A percentile compares a stretch with the other conserved stretches of the same genome.
phyloP scores from a whole-genome alignment of 2,797 vertebrate species.

The Amphiprion clarkii region DNA sequence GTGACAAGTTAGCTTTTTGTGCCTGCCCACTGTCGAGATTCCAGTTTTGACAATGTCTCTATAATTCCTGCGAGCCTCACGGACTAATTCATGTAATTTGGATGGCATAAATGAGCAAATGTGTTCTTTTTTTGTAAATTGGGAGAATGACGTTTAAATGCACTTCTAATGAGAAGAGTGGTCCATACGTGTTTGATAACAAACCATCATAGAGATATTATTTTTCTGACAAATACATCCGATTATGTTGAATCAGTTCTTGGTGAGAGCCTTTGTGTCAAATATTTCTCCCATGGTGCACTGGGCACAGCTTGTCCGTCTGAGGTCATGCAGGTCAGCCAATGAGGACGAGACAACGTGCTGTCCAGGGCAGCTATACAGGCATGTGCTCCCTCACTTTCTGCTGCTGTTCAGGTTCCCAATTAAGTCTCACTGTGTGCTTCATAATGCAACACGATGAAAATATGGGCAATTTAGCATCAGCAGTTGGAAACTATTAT shows the following conservation, averaged over 20 bases:
- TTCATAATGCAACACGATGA: conserved; percentile 38
- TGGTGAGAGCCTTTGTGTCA: conserved; percentile 49
- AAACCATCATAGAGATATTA: conserved; percentile 16
- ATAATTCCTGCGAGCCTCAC: conserved; percentile 49
- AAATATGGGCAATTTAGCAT: conserved; percentile 45
- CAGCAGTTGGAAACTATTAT: conserved; percentile 24
- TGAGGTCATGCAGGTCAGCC: conserved; percentile 66
- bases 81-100: conserved; percentile 46
- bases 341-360: conserved; percentile 47
- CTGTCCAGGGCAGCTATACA: conserved; percentile 49
- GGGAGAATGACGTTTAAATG: conserved; percentile 39
- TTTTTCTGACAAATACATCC: conserved; percentile 36
- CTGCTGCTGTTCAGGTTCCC: conserved; percentile 31
- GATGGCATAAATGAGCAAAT: conserved; percentile 30
- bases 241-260: conserved; percentile 41
- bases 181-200: conserved; percentile 19
- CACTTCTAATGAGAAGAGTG: conserved; percentile 33
- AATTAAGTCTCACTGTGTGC: conserved; percentile 57
- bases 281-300: conserved; percentile 54
- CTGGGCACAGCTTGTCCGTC: conserved; percentile 57
- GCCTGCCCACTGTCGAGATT: conserved; percentile 48
- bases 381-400: conserved; percentile 31
- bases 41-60: conserved; percentile 62
- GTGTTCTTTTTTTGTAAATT: conserved; percentile 32
- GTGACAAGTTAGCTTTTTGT: conserved; percentile 76